Evolutionary conservation across 2,797 vertebrate species (phyloP), one percentile per base, ranked within the genome.

Genomic region (Meriones psammophilus): DNA sequence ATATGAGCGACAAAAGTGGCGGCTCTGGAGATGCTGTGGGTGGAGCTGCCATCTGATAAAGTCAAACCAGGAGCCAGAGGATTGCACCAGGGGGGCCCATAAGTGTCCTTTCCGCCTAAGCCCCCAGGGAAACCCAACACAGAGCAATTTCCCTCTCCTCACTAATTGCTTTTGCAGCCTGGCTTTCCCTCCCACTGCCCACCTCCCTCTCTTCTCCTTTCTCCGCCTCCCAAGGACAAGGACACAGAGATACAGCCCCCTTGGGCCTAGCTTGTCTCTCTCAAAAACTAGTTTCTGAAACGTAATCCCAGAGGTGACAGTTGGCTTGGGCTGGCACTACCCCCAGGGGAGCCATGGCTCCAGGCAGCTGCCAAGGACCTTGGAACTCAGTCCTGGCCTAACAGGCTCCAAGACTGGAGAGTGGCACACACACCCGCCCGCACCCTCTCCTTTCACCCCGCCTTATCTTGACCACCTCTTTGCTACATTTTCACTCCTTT

Each of bases 191-290:
- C 85, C 95, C 0, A 0, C 39, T 0, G 77, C 83, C 84, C 84
- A 26, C 94, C 92, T 68, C 3, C 20, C 91, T 95, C 94, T 36
- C 83, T 10, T 96, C 94, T 97, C 92, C 88, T 94, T 85, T 89
- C 83, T 80, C 89, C 5, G 0, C 68, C 79, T 96, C 96, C 73
- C 96, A 97, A 97, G 97, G 97, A 97, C 96, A 91, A 94, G 77
- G 87, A 96, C 79, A n/a, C 42, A 20, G 78, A 95, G 80, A 77
- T 69, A 96, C 1, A 0, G 79, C 50, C 77, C 96, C 84, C 93
- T 64, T 91, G 96, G 94, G 97, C 84, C 94, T 68, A 42, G 87
- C 95, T 71, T 68, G 76, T 95, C 89, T 93, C 92, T 95, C 94
- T 96, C 81, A 54, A 87, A 60, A 91, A 95, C 0, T 20, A 68